Evolutionary conservation across 2,113 vertebrate species (phyloP).

Genomic region (Scartelaos histophorus): DNA sequence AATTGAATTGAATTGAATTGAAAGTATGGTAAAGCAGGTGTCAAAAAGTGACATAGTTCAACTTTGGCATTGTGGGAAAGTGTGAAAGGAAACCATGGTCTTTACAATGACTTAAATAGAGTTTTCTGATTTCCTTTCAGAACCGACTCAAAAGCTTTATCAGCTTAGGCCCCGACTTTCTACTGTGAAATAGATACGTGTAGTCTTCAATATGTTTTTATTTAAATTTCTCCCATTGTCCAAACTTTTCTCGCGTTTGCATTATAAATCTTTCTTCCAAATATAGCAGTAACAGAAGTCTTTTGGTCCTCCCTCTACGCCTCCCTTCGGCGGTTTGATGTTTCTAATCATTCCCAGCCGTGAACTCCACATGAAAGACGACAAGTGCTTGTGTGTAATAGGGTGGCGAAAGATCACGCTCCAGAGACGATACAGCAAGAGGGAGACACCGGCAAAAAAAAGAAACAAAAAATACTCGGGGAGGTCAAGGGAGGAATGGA

Average conservation of each 20-base stretch:
- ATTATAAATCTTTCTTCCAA: constrained; percentile 63
- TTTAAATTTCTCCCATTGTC: neutral
- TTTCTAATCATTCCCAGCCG: constrained; percentile 73
- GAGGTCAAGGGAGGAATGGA: constrained; percentile 61
- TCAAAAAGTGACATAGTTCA: too few species aligned
- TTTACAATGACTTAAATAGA: too few species aligned
- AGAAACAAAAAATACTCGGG: constrained; percentile 37
- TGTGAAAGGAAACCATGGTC: too few species aligned
- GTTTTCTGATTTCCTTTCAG: neutral
- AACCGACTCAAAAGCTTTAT: neutral
- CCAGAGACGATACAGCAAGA: constrained; percentile 45
- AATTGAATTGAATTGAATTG: too few species aligned
- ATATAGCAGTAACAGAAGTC: constrained; percentile 67
- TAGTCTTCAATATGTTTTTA: neutral
- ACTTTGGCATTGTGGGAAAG: neutral
- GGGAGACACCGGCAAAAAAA: constrained; percentile 19
- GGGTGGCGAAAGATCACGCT: constrained; percentile 65
- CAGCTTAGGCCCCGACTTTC: neutral
- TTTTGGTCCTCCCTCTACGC: constrained; percentile 38
- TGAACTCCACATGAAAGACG: constrained; percentile 73
- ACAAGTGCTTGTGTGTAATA: constrained; percentile 69
- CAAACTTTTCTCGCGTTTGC: neutral
- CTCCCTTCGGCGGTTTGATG: constrained; percentile 62
- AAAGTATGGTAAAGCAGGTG: too few species aligned
- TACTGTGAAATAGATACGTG: neutral